These are phyloP conservation scores for Mycteria americana DNA, from an alignment of 2,797 vertebrate species.

Conservation along the genomic window DNA sequence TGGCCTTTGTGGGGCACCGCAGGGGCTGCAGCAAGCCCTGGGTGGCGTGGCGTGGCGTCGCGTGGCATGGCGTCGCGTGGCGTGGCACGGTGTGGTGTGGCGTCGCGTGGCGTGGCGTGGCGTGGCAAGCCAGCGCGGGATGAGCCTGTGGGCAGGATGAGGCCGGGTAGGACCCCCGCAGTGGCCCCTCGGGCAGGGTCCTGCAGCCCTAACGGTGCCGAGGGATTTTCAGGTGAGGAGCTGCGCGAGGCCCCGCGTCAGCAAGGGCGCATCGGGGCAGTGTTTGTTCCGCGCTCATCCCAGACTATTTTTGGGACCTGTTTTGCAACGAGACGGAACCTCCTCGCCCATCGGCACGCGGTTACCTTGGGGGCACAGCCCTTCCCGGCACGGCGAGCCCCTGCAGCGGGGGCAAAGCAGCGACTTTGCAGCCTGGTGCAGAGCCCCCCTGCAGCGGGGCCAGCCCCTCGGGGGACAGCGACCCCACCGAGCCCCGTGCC, in stretches of 20 bases:
- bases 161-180: fast-evolving
- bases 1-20: fast-evolving
- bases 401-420: fast-evolving
- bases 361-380: background rate
- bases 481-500: background rate
- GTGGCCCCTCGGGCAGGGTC: background rate
- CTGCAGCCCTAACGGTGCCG: fast-evolving
- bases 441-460: background rate
- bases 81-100: background rate
- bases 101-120: background rate
- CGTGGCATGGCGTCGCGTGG: background rate
- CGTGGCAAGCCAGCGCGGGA: background rate
- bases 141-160: background rate
- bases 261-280: fast-evolving
- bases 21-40: background rate
- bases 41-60: background rate
- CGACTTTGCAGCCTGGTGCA: background rate
- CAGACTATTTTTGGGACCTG: background rate
- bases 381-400: background rate
- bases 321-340: background rate
- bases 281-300: background rate
- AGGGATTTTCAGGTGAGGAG: background rate
- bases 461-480: fast-evolving
- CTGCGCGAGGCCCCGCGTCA: background rate
- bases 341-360: background rate